Percentiles rank a stretch among this genome's conserved stretches.
phyloP scores from a whole-genome alignment of 2,888 invertebrate genomes.

The Leptothorax acervorum region DNA sequence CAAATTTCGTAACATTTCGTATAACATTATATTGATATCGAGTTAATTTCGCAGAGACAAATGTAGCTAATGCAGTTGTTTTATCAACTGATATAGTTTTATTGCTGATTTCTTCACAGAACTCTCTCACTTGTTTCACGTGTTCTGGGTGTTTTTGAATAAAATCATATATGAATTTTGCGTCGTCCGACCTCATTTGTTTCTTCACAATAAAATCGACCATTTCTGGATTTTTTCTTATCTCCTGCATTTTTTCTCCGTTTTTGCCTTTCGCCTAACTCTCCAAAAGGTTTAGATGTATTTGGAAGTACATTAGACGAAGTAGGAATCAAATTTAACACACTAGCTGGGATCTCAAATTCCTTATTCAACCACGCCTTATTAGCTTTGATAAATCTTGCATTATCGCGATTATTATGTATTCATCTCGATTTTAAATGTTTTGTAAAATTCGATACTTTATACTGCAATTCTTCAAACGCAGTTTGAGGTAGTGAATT shows the following conservation, averaged over 20 bases:
- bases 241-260: neutral
- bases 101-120: neutral
- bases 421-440: too few species aligned
- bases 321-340: neutral
- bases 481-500: too few species aligned
- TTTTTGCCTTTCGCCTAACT: conserved; percentile 19
- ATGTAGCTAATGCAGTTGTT: conserved; percentile 12
- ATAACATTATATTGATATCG: conserved; percentile 15
- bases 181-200: neutral
- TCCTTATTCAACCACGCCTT: neutral
- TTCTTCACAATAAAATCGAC: neutral
- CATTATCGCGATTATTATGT: too few species aligned
- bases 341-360: neutral
- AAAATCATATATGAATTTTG: conserved; percentile 11
- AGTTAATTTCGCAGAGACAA: conserved; percentile 27
- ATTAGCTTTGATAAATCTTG: neutral
- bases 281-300: conserved; percentile 6
- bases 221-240: conserved; percentile 24
- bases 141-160: conserved; percentile 9
- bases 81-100: neutral
- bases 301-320: neutral
- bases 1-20: conserved; percentile 8
- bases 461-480: too few species aligned
- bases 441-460: too few species aligned
- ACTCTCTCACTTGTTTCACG: neutral